These are phyloP conservation scores for Pardosa pseudoannulata DNA, from an alignment of 2,888 invertebrate species.

Conservation along the genomic window DNA sequence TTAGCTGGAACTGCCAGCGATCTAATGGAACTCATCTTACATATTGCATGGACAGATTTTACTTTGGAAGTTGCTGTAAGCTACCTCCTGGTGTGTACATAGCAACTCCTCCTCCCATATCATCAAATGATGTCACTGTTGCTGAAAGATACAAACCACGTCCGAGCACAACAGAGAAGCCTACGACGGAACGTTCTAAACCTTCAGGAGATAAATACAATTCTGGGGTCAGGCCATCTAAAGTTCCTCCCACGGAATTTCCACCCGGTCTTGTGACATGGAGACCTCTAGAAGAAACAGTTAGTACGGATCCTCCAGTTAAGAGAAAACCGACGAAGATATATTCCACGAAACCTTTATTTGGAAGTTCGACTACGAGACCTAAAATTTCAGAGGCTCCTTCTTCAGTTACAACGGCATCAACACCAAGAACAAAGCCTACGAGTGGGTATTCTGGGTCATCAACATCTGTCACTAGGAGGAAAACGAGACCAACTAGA, in stretches of 20 bases:
- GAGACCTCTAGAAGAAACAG: slow-evolving; percentile 28
- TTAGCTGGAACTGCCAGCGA: slow-evolving; percentile 93
- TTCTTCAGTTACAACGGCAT: background rate
- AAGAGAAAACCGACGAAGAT: slow-evolving; percentile 55
- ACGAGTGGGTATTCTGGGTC: slow-evolving; percentile 11
- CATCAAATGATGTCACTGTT: slow-evolving; percentile 50
- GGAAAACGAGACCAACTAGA: slow-evolving; percentile 51
- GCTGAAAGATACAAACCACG: slow-evolving; percentile 18
- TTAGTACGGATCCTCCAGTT: slow-evolving; percentile 9
- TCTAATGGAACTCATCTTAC: slow-evolving; percentile 93
- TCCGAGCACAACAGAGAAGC: slow-evolving; percentile 12
- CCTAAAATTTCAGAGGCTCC: slow-evolving; percentile 4
- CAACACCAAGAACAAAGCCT: slow-evolving; percentile 4
- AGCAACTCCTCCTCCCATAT: slow-evolving; percentile 25
- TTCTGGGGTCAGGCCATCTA: background rate
- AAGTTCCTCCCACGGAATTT: slow-evolving; percentile 30
- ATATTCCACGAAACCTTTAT: slow-evolving; percentile 44
- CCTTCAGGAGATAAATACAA: background rate
- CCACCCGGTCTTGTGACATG: slow-evolving; percentile 58
- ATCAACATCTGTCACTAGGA: slow-evolving; percentile 23
- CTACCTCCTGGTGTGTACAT: slow-evolving; percentile 78
- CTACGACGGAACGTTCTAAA: background rate
- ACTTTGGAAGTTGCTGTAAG: slow-evolving; percentile 94
- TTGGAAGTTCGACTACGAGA: slow-evolving; percentile 33
- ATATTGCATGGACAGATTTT: slow-evolving; percentile 94